Conservation (phyloP, 2,888 invertebrate species). For the Archaeoteleia sp. region DNA sequence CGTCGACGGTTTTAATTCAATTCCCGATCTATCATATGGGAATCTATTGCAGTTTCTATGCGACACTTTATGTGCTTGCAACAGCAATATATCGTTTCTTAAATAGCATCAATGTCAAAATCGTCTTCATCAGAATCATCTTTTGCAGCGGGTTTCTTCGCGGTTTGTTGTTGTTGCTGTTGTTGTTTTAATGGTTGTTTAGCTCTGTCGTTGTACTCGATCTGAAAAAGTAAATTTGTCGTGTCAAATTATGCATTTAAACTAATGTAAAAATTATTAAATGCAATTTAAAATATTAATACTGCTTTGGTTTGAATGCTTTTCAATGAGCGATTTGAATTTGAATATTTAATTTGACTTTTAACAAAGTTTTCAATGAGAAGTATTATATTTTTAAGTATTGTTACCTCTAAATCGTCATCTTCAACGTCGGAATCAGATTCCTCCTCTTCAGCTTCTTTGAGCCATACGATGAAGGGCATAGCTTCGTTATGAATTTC, state of each 20-base stretch:
- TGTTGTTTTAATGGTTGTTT: conserved; percentile 82
- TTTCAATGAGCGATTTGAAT: too few species aligned
- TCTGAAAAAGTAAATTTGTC: conserved; percentile 78
- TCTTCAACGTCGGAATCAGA: conserved; percentile 89
- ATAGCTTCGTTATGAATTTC: conserved; percentile 94
- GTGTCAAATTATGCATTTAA: too few species aligned
- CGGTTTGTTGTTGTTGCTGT: conserved; percentile 74
- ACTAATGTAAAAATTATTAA: conserved; percentile 13
- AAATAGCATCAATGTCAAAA: conserved; percentile 95
- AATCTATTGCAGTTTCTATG: conserved; percentile 36
- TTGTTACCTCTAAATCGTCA: conserved; percentile 79
- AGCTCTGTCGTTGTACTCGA: conserved; percentile 93
- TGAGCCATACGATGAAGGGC: conserved; percentile 97
- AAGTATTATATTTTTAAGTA: too few species aligned
- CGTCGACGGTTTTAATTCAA: conserved; percentile 37
- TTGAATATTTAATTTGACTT: too few species aligned
- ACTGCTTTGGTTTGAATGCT: too few species aligned
- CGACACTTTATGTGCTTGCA: conserved; percentile 35
- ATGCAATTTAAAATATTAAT: too few species aligned
- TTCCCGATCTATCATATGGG: conserved; percentile 46
- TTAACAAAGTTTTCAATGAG: too few species aligned
- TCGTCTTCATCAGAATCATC: conserved; percentile 89
- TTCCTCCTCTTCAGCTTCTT: conserved; percentile 98
- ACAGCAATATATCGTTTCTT: conserved; percentile 64
- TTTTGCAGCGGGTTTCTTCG: conserved; percentile 76